A percentile compares a stretch with the other conserved stretches of the same genome.
Evolutionary conservation across 30 jellyfish, hydroid and myxozoan genomes (phyloP).

Genomic region (Nemopilema nomurai): DNA sequence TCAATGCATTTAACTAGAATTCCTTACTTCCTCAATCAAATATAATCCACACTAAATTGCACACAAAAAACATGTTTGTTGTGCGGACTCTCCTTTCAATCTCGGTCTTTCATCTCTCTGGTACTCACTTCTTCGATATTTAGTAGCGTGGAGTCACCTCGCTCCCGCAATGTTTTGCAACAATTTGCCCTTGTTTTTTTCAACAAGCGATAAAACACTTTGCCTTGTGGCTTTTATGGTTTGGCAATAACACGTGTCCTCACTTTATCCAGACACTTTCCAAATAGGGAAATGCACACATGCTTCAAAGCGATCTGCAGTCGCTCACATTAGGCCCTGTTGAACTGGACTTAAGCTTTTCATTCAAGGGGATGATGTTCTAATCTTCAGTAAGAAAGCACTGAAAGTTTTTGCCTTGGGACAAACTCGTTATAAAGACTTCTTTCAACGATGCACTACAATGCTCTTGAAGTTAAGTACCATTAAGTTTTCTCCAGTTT

Average conservation of each 20-base stretch:
- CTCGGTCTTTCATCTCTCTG: no score
- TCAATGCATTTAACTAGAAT: no score
- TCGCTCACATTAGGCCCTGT: not conserved
- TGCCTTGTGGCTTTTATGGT: not conserved
- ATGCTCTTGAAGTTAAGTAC: constrained; percentile 5
- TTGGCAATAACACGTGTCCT: not conserved
- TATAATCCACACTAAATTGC: no score
- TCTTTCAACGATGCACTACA: constrained; percentile 3
- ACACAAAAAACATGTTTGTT: no score
- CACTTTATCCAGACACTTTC: not conserved
- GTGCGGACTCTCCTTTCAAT: no score
- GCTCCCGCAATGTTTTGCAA: no score
- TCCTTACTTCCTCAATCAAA: no score
- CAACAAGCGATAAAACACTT: not conserved
- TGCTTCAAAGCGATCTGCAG: no score
- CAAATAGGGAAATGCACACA: no score
- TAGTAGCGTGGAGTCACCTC: no score
- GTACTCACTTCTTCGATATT: no score
- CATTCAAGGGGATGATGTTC: not conserved
- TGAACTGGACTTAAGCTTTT: not conserved
- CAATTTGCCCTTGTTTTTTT: no score
- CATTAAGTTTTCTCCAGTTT: not conserved
- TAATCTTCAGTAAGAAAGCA: not conserved
- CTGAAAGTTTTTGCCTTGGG: not conserved
- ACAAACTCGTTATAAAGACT: not conserved